Conservation (phyloP, 2,113 vertebrate genomes). For the Corvus cornix region DNA sequence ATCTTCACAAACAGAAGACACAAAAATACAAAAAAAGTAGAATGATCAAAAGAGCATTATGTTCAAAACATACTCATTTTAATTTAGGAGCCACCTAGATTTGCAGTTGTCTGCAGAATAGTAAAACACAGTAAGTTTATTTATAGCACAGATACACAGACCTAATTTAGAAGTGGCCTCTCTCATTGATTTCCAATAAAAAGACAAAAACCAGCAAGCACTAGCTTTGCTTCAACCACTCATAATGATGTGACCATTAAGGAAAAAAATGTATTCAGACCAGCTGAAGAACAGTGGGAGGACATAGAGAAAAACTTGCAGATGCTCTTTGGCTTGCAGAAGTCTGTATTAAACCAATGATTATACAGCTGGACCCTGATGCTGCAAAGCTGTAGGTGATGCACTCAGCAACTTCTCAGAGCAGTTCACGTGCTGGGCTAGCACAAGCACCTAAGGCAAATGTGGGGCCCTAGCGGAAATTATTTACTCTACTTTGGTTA, state of each 20-base stretch:
- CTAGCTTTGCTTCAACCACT: background rate
- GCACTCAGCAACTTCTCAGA: background rate
- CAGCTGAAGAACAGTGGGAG: background rate
- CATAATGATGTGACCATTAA: background rate
- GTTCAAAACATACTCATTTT: background rate
- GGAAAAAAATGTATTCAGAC: background rate
- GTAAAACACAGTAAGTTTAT: constrained; percentile 25
- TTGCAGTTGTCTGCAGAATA: background rate
- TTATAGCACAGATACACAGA: constrained; percentile 17
- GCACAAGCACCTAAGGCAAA: background rate
- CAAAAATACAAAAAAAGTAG: background rate
- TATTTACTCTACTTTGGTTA: background rate
- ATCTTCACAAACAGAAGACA: background rate
- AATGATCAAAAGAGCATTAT: background rate
- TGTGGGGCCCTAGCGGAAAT: background rate
- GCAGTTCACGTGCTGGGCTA: background rate
- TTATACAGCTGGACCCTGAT: background rate
- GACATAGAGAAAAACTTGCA: background rate
- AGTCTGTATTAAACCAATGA: background rate
- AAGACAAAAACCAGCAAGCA: background rate
- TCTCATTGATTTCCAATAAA: constrained; percentile 58
- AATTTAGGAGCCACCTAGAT: background rate
- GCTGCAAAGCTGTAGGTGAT: background rate
- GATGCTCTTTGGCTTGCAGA: background rate
- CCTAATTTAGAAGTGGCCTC: constrained; percentile 34